Percentiles rank a stretch among this genome's conserved stretches.
Evolutionary conservation across 1,140 invertebrate species (phyloP).

Genomic region (Atta texana): DNA sequence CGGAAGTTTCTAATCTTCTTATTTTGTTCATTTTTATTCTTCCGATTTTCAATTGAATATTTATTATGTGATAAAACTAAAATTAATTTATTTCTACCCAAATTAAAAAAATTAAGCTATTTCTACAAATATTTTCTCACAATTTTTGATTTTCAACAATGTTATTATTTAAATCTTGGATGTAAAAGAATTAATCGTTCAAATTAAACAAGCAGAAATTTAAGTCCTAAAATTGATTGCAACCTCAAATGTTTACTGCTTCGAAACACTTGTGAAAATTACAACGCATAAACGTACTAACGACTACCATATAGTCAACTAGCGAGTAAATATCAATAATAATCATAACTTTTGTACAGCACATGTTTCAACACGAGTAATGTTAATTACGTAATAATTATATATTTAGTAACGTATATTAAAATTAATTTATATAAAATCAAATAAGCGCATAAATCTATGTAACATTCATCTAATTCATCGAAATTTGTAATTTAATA

Average conservation of each 20-base stretch:
- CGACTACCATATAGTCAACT: not conserved
- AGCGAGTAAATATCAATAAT: slow-evolving; percentile 49
- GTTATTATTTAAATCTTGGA: not conserved
- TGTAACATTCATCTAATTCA: not conserved
- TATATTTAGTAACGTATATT: not conserved
- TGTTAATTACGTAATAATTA: slow-evolving; percentile 40
- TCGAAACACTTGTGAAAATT: slow-evolving; percentile 21
- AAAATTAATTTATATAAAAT: slow-evolving; percentile 28
- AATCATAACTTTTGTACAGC: slow-evolving; percentile 41
- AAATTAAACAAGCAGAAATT: slow-evolving; percentile 1
- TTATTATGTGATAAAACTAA: not conserved
- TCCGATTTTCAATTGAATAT: not conserved
- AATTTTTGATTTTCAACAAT: not conserved
- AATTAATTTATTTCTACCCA: not conserved
- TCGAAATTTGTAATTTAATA: not conserved
- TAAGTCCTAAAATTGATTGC: slow-evolving; percentile 6
- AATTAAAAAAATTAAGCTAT: not conserved
- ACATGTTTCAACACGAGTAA: not conserved
- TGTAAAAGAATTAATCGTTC: not conserved
- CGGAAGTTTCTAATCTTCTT: slow-evolving; percentile 8
- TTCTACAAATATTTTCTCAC: not conserved
- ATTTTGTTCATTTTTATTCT: not conserved
- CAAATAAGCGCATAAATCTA: not conserved
- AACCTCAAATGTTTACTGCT: slow-evolving; percentile 24
- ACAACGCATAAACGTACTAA: not conserved